Evolutionary conservation across 2,113 vertebrate species (phyloP).

Genomic region (Odontesthes bonariensis): DNA sequence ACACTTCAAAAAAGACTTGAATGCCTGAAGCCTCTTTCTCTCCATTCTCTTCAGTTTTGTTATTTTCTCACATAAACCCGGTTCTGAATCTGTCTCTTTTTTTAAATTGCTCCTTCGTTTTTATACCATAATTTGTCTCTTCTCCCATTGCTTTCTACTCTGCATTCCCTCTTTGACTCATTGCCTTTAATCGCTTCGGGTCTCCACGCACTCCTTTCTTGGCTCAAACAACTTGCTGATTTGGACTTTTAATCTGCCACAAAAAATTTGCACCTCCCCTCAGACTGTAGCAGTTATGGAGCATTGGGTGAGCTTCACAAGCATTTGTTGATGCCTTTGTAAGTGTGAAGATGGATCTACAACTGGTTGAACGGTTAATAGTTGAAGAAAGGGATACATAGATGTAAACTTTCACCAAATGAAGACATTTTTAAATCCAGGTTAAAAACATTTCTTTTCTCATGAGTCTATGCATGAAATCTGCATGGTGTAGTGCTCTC

Average conservation of each 20-base stretch:
- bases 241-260: constrained; percentile 73
- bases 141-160: background rate
- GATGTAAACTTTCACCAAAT: too few relatives aligned
- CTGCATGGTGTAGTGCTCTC: too few relatives aligned
- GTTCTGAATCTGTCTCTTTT: constrained; percentile 53
- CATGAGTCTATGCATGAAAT: too few relatives aligned
- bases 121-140: constrained; percentile 53
- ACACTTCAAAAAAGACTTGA: constrained; percentile 20
- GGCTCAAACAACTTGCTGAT: constrained; percentile 75
- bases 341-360: constrained; percentile 22
- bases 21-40: constrained; percentile 18
- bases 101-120: background rate
- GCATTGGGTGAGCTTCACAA: constrained; percentile 39
- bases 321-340: constrained; percentile 38
- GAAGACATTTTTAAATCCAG: too few relatives aligned
- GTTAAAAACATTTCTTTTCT: too few relatives aligned
- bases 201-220: constrained; percentile 48
- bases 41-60: background rate
- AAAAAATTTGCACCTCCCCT: constrained; percentile 63
- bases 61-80: constrained; percentile 35
- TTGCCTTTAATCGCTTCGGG: constrained; percentile 41
- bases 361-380: constrained; percentile 31
- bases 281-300: constrained; percentile 47
- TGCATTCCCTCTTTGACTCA: constrained; percentile 60
- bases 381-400: background rate